Conservation (phyloP, 1,140 invertebrate genomes). For the Coenobita brevimanus region DNA sequence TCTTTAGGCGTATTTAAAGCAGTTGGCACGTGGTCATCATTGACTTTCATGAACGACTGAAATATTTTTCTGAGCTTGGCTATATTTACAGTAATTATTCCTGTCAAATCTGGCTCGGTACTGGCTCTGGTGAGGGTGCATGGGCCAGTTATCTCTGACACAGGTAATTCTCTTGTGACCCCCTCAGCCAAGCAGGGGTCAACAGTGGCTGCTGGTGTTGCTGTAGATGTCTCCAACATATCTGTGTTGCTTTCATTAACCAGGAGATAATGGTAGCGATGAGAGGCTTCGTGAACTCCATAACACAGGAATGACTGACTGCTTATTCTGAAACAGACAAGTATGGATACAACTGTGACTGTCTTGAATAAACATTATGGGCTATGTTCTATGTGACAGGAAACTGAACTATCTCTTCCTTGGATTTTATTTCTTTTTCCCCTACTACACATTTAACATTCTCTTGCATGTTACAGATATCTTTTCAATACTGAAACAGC, state of each 20-base stretch:
- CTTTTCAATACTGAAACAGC: too few relatives aligned
- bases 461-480: too few relatives aligned
- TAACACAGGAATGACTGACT: constrained; percentile 59
- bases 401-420: too few relatives aligned
- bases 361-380: too few relatives aligned
- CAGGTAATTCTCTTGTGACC: neutral
- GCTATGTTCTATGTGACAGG: too few relatives aligned
- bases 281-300: constrained; percentile 40
- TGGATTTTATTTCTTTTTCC: too few relatives aligned
- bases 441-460: too few relatives aligned
- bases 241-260: constrained; percentile 7
- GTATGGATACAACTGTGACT: too few relatives aligned
- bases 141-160: constrained; percentile 9
- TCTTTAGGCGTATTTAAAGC: neutral
- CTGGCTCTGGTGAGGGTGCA: constrained; percentile 34
- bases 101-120: neutral
- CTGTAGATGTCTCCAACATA: neutral
- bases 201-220: neutral
- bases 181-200: constrained; percentile 44
- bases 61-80: constrained; percentile 41
- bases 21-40: neutral
- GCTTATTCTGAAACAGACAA: constrained; percentile 7
- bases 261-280: constrained; percentile 35
- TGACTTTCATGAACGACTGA: constrained; percentile 18
- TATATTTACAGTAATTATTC: neutral